phyloP scores from a whole-genome alignment of 2,888 invertebrate species.

The Ophonus ardosiacus region DNA sequence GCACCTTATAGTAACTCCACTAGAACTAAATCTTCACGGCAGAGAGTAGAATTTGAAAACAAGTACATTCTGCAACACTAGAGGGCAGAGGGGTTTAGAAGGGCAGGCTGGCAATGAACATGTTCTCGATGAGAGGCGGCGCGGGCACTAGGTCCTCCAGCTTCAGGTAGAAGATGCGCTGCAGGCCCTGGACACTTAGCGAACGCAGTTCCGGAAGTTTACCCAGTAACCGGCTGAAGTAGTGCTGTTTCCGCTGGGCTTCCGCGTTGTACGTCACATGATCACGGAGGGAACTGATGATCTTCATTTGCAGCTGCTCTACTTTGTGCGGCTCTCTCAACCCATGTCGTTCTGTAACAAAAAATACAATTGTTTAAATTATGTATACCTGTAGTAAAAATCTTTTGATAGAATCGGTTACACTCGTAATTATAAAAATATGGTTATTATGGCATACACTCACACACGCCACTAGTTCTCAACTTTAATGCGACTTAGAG shows the following conservation, averaged over 20 bases:
- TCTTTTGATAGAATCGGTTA: too few relatives aligned
- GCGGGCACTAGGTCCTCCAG: constrained; percentile 94
- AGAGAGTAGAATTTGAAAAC: constrained; percentile 51
- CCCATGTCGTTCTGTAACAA: constrained; percentile 90
- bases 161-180: constrained; percentile 95
- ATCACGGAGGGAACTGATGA: constrained; percentile 95
- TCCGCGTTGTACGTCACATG: constrained; percentile 96
- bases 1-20: constrained; percentile 46
- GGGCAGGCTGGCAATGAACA: constrained; percentile 96
- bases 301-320: constrained; percentile 97
- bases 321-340: constrained; percentile 94
- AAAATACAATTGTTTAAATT: constrained; percentile 27
- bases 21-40: constrained; percentile 33
- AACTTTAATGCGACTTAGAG: too few relatives aligned
- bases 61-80: constrained; percentile 26
- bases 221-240: constrained; percentile 94
- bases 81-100: constrained; percentile 80
- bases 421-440: too few relatives aligned
- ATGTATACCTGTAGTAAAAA: too few relatives aligned
- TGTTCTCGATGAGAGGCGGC: constrained; percentile 94
- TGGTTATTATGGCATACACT: too few relatives aligned
- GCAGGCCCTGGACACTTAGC: constrained; percentile 94
- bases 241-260: constrained; percentile 93
- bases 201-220: constrained; percentile 95
- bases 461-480: too few relatives aligned